phyloP scores from a whole-genome alignment of 2,113 vertebrate species.

The Mormyrus lacerda region DNA sequence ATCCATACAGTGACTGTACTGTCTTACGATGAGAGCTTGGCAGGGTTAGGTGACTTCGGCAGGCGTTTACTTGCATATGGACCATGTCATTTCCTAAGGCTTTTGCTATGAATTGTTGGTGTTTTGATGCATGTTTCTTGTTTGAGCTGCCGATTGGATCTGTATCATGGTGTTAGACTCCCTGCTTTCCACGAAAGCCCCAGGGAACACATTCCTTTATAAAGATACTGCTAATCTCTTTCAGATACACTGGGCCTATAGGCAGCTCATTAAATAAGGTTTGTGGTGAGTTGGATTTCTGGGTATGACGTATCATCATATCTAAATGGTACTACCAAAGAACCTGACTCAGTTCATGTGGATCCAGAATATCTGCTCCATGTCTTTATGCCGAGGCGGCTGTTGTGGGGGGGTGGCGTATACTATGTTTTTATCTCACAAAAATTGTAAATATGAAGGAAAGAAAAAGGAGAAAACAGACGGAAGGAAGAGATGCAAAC shows the following conservation, averaged over 20 bases:
- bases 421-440: not conserved
- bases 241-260: not conserved
- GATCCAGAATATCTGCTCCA: not conserved
- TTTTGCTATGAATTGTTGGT: not conserved
- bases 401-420: not conserved
- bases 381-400: not conserved
- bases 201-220: not conserved
- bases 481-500: too few relatives aligned
- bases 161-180: too few relatives aligned
- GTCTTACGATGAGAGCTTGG: not conserved
- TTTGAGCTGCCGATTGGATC: not conserved
- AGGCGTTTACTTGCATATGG: not conserved
- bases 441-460: not conserved
- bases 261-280: not conserved
- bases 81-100: not conserved
- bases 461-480: not conserved
- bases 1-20: not conserved
- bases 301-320: not conserved
- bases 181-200: not conserved
- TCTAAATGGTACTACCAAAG: not conserved
- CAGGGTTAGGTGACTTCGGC: not conserved
- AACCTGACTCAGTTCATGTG: not conserved
- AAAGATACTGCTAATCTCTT: not conserved
- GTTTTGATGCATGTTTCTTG: not conserved
- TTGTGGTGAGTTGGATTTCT: not conserved